Evolutionary conservation across 2,797 vertebrate genomes (phyloP), one percentile per base, ranked within the genome.

Genomic region (Linurgus olivaceus): DNA sequence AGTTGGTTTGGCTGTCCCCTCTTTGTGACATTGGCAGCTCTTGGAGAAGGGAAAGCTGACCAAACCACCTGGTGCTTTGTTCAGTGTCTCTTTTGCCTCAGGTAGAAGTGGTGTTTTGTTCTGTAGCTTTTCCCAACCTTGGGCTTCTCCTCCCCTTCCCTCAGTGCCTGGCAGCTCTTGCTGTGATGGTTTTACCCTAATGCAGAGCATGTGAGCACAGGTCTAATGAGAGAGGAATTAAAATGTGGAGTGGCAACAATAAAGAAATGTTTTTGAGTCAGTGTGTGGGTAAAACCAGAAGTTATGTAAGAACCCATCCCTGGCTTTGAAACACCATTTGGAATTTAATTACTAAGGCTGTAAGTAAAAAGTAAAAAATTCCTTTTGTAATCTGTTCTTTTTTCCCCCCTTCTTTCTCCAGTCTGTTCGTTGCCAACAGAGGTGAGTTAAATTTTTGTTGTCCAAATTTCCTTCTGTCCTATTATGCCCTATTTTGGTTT

Each of bases 361-460:
- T 55, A 76, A 55, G 23, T 70, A 29, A 19, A 93, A 51, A 17
- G 24, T 38, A 47, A 76, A 15, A 90, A 45, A 4, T 35, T 28
- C 3, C 24, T 55, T 73, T 66, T 85, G 23, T 96, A 95, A 96
- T 66, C 6, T 58, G 0, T 58, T 63, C 2, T 67, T 40, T 55
- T 52, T 24, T 23, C 0, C 1, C 2, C 3, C 42, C 45, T 96
- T 95, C 48, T 93, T 90, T 95, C 61, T 79, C 18, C 97, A 99
- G 99, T 99, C 59, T 99, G 99, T 96, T 99, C 99, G 2, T 98
- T 99, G 97, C 99, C 99, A 94, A 98, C 98, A 97, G 99, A 99
- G 99, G 99, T 99, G 96, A 98, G 98, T 98, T 76, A 40, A 79
- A 70, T 75, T 81, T 26, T 59, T 86, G 23, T 91, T 83, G 10